phyloP scores from a whole-genome alignment of 2,888 invertebrate species.

The Venusia cambrica region DNA sequence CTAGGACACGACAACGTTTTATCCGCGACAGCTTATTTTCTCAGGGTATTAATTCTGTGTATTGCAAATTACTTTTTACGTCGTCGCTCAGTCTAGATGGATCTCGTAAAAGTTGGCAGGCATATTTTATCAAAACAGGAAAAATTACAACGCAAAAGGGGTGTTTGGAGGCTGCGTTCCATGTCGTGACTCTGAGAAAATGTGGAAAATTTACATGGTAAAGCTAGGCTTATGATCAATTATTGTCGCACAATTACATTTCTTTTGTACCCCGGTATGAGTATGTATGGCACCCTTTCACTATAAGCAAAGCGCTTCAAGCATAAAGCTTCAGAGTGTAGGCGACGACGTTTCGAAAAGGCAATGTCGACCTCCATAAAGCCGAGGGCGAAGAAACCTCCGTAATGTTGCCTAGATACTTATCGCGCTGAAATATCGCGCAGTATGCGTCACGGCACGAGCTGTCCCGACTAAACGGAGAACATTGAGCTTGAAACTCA shows the following conservation, averaged over 20 bases:
- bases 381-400: conserved; percentile 26
- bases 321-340: conserved; percentile 14
- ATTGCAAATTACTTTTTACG: conserved; percentile 46
- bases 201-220: no score
- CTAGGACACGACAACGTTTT: no score
- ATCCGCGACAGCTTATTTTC: no score
- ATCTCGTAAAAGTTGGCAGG: conserved; percentile 10
- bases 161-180: conserved; percentile 9
- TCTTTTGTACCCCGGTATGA: no score
- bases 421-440: conserved; percentile 32
- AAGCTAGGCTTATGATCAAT: no score
- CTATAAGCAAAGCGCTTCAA: conserved; percentile 9
- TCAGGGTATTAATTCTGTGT: no score
- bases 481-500: conserved; percentile 12
- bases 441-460: conserved; percentile 21
- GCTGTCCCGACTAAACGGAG: conserved; percentile 13
- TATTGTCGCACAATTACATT: no score
- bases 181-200: conserved; percentile 6
- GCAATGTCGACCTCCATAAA: conserved; percentile 24
- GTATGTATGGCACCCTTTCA: no score
- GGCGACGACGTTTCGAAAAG: conserved; percentile 20
- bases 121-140: conserved; percentile 15
- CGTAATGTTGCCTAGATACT: conserved; percentile 31
- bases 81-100: conserved; percentile 24
- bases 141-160: conserved; percentile 10